phyloP scores from a whole-genome alignment of 2,888 invertebrate species.

The Patella depressa region DNA sequence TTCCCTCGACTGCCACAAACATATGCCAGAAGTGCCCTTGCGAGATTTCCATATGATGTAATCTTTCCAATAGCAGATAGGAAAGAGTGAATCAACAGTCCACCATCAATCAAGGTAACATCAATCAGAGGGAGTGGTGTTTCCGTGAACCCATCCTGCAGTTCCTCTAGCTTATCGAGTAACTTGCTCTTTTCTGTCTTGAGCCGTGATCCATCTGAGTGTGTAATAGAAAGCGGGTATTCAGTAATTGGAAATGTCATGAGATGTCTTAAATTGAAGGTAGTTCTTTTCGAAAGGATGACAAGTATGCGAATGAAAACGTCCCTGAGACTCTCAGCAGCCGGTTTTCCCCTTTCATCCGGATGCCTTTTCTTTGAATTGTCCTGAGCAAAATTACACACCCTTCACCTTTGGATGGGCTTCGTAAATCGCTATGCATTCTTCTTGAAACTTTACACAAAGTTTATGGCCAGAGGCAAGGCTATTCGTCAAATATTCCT shows the following conservation, averaged over 20 bases:
- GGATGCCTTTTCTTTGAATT: background rate
- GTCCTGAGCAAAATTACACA: background rate
- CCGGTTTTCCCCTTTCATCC: background rate
- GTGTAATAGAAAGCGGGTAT: no score
- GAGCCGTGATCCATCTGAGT: constrained; percentile 24
- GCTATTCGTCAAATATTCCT: background rate
- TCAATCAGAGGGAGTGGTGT: constrained; percentile 11
- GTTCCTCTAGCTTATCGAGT: constrained; percentile 17
- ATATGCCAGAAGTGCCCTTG: constrained; percentile 15
- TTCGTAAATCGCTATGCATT: background rate
- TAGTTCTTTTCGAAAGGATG: background rate
- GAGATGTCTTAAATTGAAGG: background rate
- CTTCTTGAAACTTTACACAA: constrained; percentile 11
- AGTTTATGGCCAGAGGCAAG: background rate
- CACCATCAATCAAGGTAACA: constrained; percentile 30
- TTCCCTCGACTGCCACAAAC: constrained; percentile 15
- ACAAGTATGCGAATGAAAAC: background rate
- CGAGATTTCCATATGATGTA: constrained; percentile 21
- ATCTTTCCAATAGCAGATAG: constrained; percentile 18
- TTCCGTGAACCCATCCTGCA: background rate
- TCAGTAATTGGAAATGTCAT: constrained; percentile 8
- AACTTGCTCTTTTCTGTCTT: constrained; percentile 28
- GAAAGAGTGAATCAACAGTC: constrained; percentile 23
- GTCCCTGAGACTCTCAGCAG: background rate
- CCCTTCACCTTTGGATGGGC: background rate